These are phyloP conservation scores for Bufotes viridis DNA, from an alignment of 2,797 vertebrate genomes.

Conservation along the genomic window DNA sequence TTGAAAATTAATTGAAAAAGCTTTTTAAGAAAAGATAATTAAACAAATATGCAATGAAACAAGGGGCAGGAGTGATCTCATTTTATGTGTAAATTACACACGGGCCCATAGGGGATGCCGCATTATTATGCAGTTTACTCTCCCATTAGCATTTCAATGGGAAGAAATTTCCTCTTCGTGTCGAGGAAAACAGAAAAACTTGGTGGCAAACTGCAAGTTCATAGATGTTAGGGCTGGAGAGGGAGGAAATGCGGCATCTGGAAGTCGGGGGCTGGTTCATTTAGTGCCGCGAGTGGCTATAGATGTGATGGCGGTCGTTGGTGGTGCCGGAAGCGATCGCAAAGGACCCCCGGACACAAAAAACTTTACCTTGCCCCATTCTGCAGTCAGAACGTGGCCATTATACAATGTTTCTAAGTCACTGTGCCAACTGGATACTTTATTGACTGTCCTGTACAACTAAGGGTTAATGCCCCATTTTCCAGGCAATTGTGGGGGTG, in stretches of 20 bases:
- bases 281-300: not conserved
- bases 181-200: constrained; percentile 66
- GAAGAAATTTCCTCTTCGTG: constrained; percentile 66
- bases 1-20: constrained; percentile 80
- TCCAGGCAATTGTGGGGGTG: too few relatives aligned
- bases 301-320: too few relatives aligned
- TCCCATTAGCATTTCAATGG: constrained; percentile 76
- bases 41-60: constrained; percentile 78
- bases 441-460: too few relatives aligned
- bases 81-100: constrained; percentile 81
- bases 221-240: not conserved
- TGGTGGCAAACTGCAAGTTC: constrained; percentile 47
- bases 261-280: not conserved
- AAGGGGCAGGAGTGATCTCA: constrained; percentile 74
- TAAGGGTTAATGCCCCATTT: too few relatives aligned
- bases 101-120: constrained; percentile 74
- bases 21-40: constrained; percentile 76
- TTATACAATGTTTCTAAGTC: too few relatives aligned
- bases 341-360: too few relatives aligned
- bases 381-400: too few relatives aligned
- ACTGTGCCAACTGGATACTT: too few relatives aligned
- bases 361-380: too few relatives aligned
- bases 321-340: too few relatives aligned
- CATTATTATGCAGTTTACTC: constrained; percentile 72
- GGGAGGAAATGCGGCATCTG: not conserved